phyloP scores from a whole-genome alignment of 2,113 vertebrate genomes.

The Megaceryle torquata region DNA sequence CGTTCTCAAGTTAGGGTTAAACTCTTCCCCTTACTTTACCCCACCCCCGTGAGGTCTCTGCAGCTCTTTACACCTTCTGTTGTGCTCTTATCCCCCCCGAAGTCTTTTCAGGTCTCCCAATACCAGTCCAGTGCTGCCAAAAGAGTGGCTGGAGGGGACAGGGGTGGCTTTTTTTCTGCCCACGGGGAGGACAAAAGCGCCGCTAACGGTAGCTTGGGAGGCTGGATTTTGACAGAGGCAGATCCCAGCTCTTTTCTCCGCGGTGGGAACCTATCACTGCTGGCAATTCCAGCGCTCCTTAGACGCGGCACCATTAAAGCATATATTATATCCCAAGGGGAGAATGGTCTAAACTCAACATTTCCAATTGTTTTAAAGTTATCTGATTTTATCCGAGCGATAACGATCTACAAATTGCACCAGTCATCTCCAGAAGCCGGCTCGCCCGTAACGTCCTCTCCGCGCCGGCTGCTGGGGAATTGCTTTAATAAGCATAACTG shows the following conservation, averaged over 20 bases:
- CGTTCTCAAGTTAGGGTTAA: not conserved
- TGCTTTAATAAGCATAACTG: not conserved
- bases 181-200: not conserved
- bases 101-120: not conserved
- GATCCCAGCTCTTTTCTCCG: not conserved
- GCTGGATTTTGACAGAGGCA: not conserved
- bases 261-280: not conserved
- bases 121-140: not conserved
- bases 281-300: not conserved
- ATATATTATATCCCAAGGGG: not conserved
- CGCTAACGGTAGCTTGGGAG: not conserved
- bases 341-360: slow-evolving; percentile 1
- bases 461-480: not conserved
- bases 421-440: not conserved
- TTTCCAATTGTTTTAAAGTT: slow-evolving; percentile 37
- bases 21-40: not conserved
- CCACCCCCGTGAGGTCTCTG: not conserved
- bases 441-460: not conserved
- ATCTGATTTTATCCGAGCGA: not conserved
- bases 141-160: not conserved
- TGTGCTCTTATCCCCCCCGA: not conserved
- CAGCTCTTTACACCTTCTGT: not conserved
- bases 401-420: slow-evolving; percentile 36
- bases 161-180: not conserved
- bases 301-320: not conserved